Conservation (phyloP, 2,797 vertebrate species). For the Syndactyla subalaris region DNA sequence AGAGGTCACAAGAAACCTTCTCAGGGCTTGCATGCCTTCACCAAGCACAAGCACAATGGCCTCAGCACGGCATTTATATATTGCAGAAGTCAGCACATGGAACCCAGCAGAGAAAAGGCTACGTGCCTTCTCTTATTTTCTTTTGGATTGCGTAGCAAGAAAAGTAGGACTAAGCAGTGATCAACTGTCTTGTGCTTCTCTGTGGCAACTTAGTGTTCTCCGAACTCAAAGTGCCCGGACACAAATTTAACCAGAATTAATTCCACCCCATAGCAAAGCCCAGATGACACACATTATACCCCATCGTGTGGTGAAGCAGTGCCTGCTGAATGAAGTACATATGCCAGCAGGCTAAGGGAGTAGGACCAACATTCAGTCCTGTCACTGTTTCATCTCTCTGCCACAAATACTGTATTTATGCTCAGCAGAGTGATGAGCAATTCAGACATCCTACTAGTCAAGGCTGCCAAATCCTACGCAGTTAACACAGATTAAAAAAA, state of each 20-base stretch:
- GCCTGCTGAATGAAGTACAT: background rate
- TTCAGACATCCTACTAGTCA: background rate
- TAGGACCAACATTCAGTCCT: background rate
- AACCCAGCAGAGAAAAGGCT: background rate
- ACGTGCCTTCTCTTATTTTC: background rate
- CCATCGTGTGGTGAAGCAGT: fast-evolving
- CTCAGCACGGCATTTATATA: background rate
- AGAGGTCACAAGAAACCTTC: background rate
- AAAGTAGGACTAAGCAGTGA: background rate
- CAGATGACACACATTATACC: background rate
- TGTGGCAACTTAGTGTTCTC: background rate
- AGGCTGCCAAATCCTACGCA: slow-evolving; percentile 5
- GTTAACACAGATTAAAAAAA: background rate
- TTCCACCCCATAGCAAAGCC: background rate
- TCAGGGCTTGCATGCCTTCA: background rate
- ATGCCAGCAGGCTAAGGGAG: background rate
- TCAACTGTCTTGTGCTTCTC: background rate
- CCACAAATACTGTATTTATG: background rate
- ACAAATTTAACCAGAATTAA: background rate
- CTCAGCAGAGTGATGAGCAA: background rate
- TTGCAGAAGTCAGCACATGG: background rate
- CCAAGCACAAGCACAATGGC: background rate
- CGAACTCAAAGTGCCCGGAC: background rate
- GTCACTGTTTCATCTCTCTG: background rate
- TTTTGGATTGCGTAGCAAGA: background rate